phyloP scores from a whole-genome alignment of 2,113 vertebrate genomes.

The Arizona elegans region DNA sequence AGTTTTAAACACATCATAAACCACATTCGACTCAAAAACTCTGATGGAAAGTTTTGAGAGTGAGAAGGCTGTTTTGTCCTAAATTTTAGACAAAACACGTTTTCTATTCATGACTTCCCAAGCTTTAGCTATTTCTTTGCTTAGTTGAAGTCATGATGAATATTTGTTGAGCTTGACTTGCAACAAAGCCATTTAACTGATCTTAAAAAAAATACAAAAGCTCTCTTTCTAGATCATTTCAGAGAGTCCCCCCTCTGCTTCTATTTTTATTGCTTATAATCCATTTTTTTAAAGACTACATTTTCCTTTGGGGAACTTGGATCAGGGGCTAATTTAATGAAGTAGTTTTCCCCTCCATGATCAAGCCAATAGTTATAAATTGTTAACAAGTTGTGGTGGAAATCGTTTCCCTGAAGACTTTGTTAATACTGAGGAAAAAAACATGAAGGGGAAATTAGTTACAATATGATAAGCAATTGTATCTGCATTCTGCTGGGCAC shows the following conservation, averaged over 20 bases:
- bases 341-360: slow-evolving; percentile 36
- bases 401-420: slow-evolving; percentile 44
- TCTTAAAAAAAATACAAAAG: background rate
- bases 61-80: background rate
- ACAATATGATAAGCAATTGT: background rate
- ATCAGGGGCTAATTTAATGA: slow-evolving; percentile 50
- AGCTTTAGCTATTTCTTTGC: background rate
- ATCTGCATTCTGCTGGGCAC: slow-evolving; percentile 54
- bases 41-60: background rate
- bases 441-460: slow-evolving; percentile 30
- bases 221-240: slow-evolving; percentile 1
- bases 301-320: slow-evolving; percentile 28
- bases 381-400: slow-evolving; percentile 56
- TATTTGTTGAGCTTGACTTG: background rate
- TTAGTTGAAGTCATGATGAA: background rate
- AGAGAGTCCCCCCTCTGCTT: accelerated
- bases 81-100: background rate
- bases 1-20: background rate
- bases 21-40: background rate
- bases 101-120: background rate
- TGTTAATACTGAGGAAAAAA: slow-evolving; percentile 18
- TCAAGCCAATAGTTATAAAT: slow-evolving; percentile 59
- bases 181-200: background rate
- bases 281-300: slow-evolving; percentile 28
- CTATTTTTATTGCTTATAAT: slow-evolving; percentile 18